phyloP scores from a whole-genome alignment of 2,888 invertebrate species.

The Leptinotarsa rubiginosa region DNA sequence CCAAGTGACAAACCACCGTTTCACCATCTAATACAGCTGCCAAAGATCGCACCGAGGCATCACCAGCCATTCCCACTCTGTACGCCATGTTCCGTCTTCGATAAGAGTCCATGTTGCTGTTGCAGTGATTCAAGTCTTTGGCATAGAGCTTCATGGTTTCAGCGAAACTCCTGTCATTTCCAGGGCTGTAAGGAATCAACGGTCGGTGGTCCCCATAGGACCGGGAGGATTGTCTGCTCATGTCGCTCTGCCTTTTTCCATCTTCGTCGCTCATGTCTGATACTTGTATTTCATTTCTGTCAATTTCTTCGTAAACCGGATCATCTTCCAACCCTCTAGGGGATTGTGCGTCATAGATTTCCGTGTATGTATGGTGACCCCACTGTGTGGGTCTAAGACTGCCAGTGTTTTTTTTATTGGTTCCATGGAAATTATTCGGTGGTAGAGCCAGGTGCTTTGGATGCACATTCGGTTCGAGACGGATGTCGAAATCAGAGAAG shows the following conservation, averaged over 20 bases:
- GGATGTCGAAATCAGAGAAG: slow-evolving; percentile 58
- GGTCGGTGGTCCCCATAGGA: slow-evolving; percentile 86
- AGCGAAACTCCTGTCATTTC: slow-evolving; percentile 69
- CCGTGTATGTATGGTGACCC: slow-evolving; percentile 81
- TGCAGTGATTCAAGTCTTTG: slow-evolving; percentile 64
- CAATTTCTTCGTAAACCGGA: slow-evolving; percentile 86
- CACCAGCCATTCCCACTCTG: slow-evolving; percentile 67
- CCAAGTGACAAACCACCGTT: slow-evolving; percentile 87
- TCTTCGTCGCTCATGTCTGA: slow-evolving; percentile 86
- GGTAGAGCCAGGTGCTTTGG: slow-evolving; percentile 60
- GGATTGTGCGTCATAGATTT: slow-evolving; percentile 73
- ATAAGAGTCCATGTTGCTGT: slow-evolving; percentile 69
- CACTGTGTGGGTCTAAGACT: slow-evolving; percentile 63
- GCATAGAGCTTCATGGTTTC: slow-evolving; percentile 56
- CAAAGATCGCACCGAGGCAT: slow-evolving; percentile 71
- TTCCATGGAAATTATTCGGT: slow-evolving; percentile 57
- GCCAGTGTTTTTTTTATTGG: slow-evolving; percentile 59
- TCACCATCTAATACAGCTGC: slow-evolving; percentile 88
- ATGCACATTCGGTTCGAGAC: slow-evolving; percentile 53
- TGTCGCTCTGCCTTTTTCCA: slow-evolving; percentile 78
- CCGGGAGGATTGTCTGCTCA: slow-evolving; percentile 78
- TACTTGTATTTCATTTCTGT: slow-evolving; percentile 77
- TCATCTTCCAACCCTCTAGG: slow-evolving; percentile 75
- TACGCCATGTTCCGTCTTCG: slow-evolving; percentile 63
- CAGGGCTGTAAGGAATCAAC: slow-evolving; percentile 82